These are phyloP conservation scores for Leucopsar rothschildi DNA, from an alignment of 2,113 vertebrate species.

Conservation along the genomic window DNA sequence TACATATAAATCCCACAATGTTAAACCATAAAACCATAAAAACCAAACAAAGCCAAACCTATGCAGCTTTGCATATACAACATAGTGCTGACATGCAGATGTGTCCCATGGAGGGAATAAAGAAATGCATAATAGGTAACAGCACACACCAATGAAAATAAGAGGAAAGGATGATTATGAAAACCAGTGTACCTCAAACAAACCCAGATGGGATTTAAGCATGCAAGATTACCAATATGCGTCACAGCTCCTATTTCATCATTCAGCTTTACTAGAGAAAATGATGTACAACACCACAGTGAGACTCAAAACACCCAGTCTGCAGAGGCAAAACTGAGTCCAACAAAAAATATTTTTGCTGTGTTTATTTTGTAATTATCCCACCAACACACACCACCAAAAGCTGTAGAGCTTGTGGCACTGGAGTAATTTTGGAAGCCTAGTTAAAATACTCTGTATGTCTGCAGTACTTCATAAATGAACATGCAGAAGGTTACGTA, in stretches of 20 bases:
- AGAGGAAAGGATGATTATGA: neutral
- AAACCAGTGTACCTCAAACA: neutral
- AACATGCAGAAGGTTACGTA: neutral
- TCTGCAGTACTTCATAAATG: neutral
- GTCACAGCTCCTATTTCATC: neutral
- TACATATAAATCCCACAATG: neutral
- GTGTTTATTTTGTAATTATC: slow-evolving; percentile 4
- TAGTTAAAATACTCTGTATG: neutral
- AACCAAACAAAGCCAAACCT: neutral
- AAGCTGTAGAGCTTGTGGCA: neutral
- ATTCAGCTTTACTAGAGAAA: neutral
- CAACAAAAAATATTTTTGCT: neutral
- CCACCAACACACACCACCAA: neutral
- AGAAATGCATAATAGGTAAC: neutral
- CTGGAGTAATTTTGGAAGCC: neutral
- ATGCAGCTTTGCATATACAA: neutral
- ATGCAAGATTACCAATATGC: neutral
- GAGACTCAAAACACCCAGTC: neutral
- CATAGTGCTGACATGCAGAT: neutral
- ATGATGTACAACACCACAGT: neutral
- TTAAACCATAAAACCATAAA: neutral
- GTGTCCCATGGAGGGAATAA: neutral
- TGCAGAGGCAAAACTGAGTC: neutral
- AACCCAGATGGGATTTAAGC: neutral
- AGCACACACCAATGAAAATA: neutral